Conservation (phyloP, 2,113 vertebrate species). For the Phycodurus eques region DNA sequence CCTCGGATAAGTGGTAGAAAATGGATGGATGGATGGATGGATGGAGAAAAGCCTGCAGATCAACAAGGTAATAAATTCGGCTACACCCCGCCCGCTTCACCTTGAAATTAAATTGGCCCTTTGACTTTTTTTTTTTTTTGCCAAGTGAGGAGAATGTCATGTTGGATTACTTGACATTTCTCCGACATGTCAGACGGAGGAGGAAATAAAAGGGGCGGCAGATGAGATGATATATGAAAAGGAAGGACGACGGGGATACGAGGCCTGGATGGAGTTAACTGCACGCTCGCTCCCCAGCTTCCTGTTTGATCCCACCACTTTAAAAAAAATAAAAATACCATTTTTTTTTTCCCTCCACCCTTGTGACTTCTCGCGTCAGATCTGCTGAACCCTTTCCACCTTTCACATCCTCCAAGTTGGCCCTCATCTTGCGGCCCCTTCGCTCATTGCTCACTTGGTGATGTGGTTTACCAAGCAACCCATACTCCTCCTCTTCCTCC, state of each 20-base stretch:
- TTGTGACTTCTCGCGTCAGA: conserved; percentile 29
- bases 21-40: background rate
- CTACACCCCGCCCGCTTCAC: background rate
- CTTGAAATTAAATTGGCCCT: conserved; percentile 21
- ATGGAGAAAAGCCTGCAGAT: conserved; percentile 15
- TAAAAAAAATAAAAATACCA: no score
- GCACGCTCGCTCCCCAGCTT: conserved; percentile 3
- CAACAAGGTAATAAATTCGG: background rate
- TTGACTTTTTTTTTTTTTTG: background rate
- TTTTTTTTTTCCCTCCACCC: background rate
- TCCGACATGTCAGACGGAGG: background rate
- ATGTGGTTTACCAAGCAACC: conserved; percentile 41
- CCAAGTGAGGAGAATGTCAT: background rate
- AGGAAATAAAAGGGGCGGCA: background rate
- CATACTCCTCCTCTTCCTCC: background rate
- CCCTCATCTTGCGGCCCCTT: conserved; percentile 38
- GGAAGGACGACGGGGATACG: conserved; percentile 1
- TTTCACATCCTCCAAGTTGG: conserved; percentile 49
- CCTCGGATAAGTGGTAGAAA: no score
- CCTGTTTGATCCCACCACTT: conserved; percentile 23
- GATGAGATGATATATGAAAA: conserved; percentile 15
- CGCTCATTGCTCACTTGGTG: conserved; percentile 28
- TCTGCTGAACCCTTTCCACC: conserved; percentile 35
- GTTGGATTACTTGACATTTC: conserved; percentile 7
- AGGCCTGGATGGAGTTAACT: background rate